Percentiles rank a stretch among this genome's conserved stretches.
Conservation (phyloP, 53 echinoderm and acorn worm species). For the Stichopus horrens region DNA sequence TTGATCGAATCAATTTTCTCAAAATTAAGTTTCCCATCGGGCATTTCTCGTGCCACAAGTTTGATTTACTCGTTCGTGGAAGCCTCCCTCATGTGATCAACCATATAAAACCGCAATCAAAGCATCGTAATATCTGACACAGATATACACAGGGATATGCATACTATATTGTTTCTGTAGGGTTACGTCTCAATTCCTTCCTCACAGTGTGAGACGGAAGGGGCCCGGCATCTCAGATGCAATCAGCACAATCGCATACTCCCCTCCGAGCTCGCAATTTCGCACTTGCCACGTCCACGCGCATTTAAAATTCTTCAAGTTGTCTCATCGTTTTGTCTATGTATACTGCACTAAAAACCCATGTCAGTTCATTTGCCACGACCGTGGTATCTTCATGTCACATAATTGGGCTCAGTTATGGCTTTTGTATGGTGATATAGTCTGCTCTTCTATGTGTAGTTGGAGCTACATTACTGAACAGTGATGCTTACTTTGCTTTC, state of each 20-base stretch:
- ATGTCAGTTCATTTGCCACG: neutral
- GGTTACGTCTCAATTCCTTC: conserved; percentile 27
- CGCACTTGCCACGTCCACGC: conserved; percentile 33
- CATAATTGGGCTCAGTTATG: no score
- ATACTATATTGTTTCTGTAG: neutral
- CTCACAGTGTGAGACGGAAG: conserved; percentile 33
- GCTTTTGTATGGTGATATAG: no score
- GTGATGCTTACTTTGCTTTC: neutral
- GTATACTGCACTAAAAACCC: neutral
- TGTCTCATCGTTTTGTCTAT: neutral
- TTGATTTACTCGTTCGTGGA: conserved; percentile 10
- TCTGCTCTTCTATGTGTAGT: no score
- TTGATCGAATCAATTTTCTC: neutral
- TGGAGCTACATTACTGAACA: neutral
- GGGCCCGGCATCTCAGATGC: conserved; percentile 14
- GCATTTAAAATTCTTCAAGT: conserved; percentile 39
- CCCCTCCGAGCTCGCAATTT: conserved; percentile 36
- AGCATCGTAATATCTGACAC: neutral
- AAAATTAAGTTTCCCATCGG: conserved; percentile 20
- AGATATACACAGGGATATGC: conserved; percentile 3
- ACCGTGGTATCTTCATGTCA: neutral
- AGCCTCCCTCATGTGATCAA: neutral
- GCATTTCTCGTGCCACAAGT: conserved; percentile 9
- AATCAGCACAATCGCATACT: neutral
- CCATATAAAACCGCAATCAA: conserved; percentile 7